Evolutionary conservation across 2,888 invertebrate species (phyloP), one percentile per base, ranked within the genome.

Genomic region (Pteria penguin): DNA sequence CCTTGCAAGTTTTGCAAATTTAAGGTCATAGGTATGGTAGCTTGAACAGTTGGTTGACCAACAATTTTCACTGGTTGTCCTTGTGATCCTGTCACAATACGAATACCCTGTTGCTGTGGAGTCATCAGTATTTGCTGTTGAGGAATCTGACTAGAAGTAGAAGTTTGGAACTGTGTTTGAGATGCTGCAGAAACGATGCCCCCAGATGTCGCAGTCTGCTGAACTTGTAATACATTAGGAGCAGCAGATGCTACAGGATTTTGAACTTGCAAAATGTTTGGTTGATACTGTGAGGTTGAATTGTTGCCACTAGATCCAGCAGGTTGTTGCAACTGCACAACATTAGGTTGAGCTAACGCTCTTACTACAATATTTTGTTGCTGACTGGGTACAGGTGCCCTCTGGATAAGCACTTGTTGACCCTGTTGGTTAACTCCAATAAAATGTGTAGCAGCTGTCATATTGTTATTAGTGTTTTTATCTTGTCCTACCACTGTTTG

Each of bases 401-500:
- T 78, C 68, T 88, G 88, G n/a, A 88, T 82, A 24, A 89, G 71
- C 58, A 88, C 82, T 66, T 87, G 87, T 68, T 86, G 87, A 27
- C 87, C 87, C 54, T 86, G 86, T 54, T 75, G 78, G 70, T 84
- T 84, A 36, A 84, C 62, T 26, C 75, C 74, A 45, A 84, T 75
- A 62, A 83, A 76, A 78, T 81, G 82, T 27, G 66, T 65, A 18
- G 68, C 54, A 14, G 36, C 36, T n/a, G 54, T 52, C 18, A 24
- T 22, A 57, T 45, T 33, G 22, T 57, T 63, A n/a, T 54, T 60
- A 3, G 60, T 58, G 24, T 74, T 58, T 24, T 82, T 77, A 27
- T 75, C 76, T 29, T 71, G 73, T 4, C 63, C 57, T 22, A 71
- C 26, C 45, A 68, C 55, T 3, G 63, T 72, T 5, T 68, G 68